phyloP scores from a whole-genome alignment of 2,797 vertebrate genomes.

The Heteromormyrus szaboi region DNA sequence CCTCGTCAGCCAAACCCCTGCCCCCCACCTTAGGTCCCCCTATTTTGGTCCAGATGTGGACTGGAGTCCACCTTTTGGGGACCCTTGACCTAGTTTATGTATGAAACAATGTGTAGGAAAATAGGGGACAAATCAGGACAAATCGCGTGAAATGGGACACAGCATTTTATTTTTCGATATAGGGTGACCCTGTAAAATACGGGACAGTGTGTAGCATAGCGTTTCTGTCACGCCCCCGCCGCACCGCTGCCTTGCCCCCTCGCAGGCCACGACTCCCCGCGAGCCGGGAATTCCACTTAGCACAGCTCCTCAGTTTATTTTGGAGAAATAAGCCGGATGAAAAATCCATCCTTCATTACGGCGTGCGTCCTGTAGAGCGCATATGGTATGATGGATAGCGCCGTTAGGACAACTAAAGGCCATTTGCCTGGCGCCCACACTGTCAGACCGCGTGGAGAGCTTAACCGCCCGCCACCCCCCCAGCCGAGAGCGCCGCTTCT shows the following conservation, averaged over 20 bases:
- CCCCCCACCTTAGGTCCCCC: neutral
- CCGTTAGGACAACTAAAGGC: constrained; percentile 73
- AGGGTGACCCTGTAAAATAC: neutral
- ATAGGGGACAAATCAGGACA: neutral
- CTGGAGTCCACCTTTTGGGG: neutral
- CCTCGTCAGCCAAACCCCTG: neutral
- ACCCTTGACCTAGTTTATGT: neutral
- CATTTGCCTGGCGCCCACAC: constrained; percentile 68
- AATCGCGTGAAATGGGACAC: neutral
- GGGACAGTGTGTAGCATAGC: neutral
- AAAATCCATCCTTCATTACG: constrained; percentile 69
- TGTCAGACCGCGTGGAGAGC: constrained; percentile 50
- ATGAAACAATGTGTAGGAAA: neutral
- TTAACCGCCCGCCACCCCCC: constrained; percentile 26
- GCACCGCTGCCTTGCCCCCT: neutral
- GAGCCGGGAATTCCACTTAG: constrained; percentile 10
- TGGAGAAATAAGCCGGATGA: constrained; percentile 39
- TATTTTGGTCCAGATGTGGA: neutral
- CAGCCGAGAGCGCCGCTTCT: constrained; percentile 61
- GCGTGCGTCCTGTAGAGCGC: constrained; percentile 73
- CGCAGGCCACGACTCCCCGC: neutral
- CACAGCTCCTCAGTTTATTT: constrained; percentile 31
- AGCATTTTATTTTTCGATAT: neutral
- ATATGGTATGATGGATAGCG: constrained; percentile 78
- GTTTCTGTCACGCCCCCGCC: neutral